A percentile compares a stretch with the other conserved stretches of the same genome.
These are phyloP conservation scores for Chrysina gloriosa DNA, from an alignment of 2,888 invertebrate genomes.

Conservation along the genomic window DNA sequence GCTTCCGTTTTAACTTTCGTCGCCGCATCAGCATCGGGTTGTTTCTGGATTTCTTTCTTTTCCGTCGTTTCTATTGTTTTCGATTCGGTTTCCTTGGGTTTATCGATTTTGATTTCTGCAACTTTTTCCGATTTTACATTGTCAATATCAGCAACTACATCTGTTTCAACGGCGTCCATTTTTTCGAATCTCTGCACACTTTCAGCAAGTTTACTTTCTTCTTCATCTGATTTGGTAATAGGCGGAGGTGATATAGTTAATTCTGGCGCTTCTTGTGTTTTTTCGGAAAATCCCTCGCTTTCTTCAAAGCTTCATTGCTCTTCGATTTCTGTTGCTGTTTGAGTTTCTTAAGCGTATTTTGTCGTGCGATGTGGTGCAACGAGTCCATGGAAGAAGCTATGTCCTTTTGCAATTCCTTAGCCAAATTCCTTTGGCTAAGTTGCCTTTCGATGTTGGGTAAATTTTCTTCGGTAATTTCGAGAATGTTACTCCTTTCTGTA, in stretches of 20 bases:
- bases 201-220: slow-evolving; percentile 3
- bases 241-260: slow-evolving; percentile 11
- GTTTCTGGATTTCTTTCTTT: slow-evolving; percentile 27
- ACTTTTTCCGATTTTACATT: slow-evolving; percentile 33
- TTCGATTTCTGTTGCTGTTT: slow-evolving; percentile 21
- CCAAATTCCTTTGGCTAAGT: slow-evolving; percentile 38
- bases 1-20: slow-evolving; percentile 41
- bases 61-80: slow-evolving; percentile 19
- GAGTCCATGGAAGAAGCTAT: slow-evolving; percentile 41
- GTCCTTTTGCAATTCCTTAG: slow-evolving; percentile 37
- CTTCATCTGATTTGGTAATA: too few relatives aligned
- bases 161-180: slow-evolving; percentile 43
- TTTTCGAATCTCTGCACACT: slow-evolving; percentile 33
- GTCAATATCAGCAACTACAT: slow-evolving; percentile 47
- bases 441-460: slow-evolving; percentile 38
- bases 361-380: slow-evolving; percentile 35
- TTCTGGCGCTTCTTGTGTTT: slow-evolving; percentile 38
- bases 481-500: slow-evolving; percentile 37
- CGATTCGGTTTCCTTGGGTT: background rate
- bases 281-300: background rate
- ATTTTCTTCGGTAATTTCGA: slow-evolving; percentile 41
- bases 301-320: slow-evolving; percentile 32
- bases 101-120: background rate
- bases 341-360: slow-evolving; percentile 25
- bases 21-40: background rate